Conservation (phyloP, 1,140 invertebrate species). For the Drosophila murphyi region DNA sequence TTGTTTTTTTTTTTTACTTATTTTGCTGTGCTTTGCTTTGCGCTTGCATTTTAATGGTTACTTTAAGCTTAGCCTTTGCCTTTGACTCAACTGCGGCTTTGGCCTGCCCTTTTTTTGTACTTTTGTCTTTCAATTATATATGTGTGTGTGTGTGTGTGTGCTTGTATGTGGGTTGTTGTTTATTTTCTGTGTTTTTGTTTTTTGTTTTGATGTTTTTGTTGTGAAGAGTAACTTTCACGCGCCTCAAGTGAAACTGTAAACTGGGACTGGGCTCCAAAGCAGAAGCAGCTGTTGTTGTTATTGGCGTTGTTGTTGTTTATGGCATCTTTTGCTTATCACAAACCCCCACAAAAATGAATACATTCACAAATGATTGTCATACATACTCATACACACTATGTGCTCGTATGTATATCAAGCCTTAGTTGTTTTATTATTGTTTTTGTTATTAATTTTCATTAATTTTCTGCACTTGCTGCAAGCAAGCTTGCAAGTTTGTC, state of each 20-base stretch:
- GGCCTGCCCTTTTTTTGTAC: constrained; percentile 40
- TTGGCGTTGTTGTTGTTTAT: constrained; percentile 1
- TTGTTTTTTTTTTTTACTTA: constrained; percentile 22
- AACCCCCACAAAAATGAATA: not conserved
- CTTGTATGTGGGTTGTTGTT: constrained; percentile 5
- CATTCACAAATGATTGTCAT: constrained; percentile 7
- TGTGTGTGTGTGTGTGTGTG: constrained; percentile 2
- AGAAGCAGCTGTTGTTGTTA: constrained; percentile 41
- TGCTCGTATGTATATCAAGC: not conserved
- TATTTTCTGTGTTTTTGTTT: constrained; percentile 23
- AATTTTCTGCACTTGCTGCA: constrained; percentile 16
- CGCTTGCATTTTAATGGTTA: constrained; percentile 10
- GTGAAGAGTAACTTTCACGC: constrained; percentile 78
- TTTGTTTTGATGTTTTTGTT: constrained; percentile 38
- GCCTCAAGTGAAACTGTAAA: constrained; percentile 77
- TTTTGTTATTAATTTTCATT: not conserved
- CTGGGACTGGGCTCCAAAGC: constrained; percentile 57
- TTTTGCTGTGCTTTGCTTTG: not conserved
- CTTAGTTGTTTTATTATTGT: not conserved
- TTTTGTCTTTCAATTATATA: constrained; percentile 25
- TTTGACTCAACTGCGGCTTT: constrained; percentile 19
- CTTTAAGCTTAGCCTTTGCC: constrained; percentile 6
- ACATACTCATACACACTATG: not conserved
- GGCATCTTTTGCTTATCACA: constrained; percentile 28
- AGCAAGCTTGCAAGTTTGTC: constrained; percentile 41